Percentiles rank a stretch among this genome's conserved stretches.
phyloP scores from a whole-genome alignment of 2,797 vertebrate species.

The Chiloscyllium punctatum region DNA sequence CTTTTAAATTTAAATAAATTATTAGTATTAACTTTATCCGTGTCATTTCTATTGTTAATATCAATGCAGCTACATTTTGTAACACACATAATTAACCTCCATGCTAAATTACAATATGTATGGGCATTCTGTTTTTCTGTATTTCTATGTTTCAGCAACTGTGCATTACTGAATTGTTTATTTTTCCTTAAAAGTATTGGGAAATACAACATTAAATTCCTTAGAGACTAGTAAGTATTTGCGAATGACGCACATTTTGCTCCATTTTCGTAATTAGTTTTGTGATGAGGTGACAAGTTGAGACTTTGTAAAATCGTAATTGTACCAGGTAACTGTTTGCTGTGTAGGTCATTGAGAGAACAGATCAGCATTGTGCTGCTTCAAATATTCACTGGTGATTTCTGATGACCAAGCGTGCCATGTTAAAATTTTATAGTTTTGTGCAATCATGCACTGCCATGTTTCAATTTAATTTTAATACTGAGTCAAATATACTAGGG shows the following conservation, averaged over 20 bases:
- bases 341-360: not conserved
- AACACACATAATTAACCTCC: not conserved
- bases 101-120: not conserved
- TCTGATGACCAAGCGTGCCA: not conserved
- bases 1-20: not conserved
- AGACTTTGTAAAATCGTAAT: not conserved
- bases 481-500: not conserved
- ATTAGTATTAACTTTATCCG: not conserved
- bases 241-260: not conserved
- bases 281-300: not conserved
- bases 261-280: not conserved
- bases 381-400: not conserved
- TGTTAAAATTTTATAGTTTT: not conserved
- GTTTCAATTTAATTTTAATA: slow-evolving; percentile 20
- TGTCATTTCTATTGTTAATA: not conserved
- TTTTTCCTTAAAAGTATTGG: not conserved
- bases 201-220: not conserved
- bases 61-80: not conserved
- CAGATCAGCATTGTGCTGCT: not conserved
- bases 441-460: not conserved
- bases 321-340: not conserved
- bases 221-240: not conserved
- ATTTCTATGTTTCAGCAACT: not conserved
- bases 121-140: not conserved
- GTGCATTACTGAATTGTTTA: not conserved